phyloP scores from a whole-genome alignment of 1,140 invertebrate genomes.

The Episyrphus balteatus region DNA sequence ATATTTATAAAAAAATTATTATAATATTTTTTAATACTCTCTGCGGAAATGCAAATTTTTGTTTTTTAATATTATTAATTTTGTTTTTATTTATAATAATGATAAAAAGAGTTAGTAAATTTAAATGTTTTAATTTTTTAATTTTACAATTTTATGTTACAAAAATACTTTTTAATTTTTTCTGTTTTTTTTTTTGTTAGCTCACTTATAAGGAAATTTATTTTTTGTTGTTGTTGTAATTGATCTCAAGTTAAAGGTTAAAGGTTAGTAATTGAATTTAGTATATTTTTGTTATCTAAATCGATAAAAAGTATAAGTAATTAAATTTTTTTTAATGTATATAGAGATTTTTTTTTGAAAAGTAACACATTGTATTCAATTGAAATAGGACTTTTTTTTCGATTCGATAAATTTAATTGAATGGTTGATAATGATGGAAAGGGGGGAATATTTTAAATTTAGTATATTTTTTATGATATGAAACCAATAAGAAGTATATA shows the following conservation, averaged over 20 bases:
- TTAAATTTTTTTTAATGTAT: too few species aligned
- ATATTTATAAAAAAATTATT: too few species aligned
- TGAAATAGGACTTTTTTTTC: too few species aligned
- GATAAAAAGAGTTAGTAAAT: not conserved
- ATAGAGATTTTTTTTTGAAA: too few species aligned
- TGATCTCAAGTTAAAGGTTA: not conserved
- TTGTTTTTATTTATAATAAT: not conserved
- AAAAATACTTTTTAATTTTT: conserved; percentile 17
- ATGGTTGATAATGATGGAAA: too few species aligned
- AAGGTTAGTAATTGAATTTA: conserved; percentile 4
- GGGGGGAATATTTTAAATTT: too few species aligned
- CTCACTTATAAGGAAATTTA: conserved; percentile 16
- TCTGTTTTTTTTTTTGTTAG: conserved; percentile 1
- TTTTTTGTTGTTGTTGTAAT: conserved; percentile 20
- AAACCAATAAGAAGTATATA: too few species aligned
- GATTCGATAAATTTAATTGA: too few species aligned
- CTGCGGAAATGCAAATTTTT: not conserved
- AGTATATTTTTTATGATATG: too few species aligned
- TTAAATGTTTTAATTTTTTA: not conserved
- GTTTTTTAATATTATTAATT: not conserved
- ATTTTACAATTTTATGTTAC: conserved; percentile 18
- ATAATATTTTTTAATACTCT: too few species aligned
- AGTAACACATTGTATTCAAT: too few species aligned
- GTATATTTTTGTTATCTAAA: conserved; percentile 3
- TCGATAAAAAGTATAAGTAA: too few species aligned